A percentile compares a stretch with the other conserved stretches of the same genome.
phyloP scores from a whole-genome alignment of 2,113 vertebrate genomes.

The Pholis gunnellus region DNA sequence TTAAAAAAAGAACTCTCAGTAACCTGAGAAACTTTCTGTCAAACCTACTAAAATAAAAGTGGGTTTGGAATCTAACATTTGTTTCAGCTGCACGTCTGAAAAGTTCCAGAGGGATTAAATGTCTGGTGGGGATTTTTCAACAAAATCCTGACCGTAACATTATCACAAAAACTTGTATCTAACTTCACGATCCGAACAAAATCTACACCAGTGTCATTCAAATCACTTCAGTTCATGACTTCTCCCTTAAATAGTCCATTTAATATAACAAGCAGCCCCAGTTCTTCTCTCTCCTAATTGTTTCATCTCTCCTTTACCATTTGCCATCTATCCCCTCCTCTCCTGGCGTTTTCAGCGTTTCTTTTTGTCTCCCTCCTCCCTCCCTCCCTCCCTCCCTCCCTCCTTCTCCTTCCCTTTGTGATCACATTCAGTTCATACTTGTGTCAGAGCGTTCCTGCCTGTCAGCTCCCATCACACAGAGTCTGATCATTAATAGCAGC shows the following conservation, averaged over 20 bases:
- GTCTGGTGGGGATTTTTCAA: not conserved
- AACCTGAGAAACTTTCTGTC: not conserved
- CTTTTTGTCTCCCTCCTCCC: not conserved
- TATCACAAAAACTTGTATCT: not conserved
- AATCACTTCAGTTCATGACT: not conserved
- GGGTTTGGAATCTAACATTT: not conserved
- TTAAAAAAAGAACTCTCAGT: not conserved
- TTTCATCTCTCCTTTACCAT: not conserved
- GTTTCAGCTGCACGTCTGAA: not conserved
- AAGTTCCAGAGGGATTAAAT: not conserved
- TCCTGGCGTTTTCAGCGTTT: not conserved
- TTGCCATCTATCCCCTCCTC: not conserved
- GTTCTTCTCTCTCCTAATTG: too few species aligned
- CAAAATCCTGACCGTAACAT: not conserved
- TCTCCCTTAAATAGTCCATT: not conserved
- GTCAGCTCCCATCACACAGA: constrained; percentile 30
- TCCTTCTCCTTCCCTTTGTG: constrained; percentile 19
- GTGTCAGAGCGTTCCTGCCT: constrained; percentile 35
- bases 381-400: not conserved
- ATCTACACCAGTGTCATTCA: not conserved
- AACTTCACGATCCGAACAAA: not conserved
- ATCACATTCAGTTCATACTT: constrained; percentile 39
- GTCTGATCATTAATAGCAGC: constrained; percentile 29
- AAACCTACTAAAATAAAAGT: not conserved
- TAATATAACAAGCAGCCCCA: not conserved